Evolutionary conservation across 1,140 invertebrate genomes (phyloP).

Genomic region (Wiebesia pumilae): DNA sequence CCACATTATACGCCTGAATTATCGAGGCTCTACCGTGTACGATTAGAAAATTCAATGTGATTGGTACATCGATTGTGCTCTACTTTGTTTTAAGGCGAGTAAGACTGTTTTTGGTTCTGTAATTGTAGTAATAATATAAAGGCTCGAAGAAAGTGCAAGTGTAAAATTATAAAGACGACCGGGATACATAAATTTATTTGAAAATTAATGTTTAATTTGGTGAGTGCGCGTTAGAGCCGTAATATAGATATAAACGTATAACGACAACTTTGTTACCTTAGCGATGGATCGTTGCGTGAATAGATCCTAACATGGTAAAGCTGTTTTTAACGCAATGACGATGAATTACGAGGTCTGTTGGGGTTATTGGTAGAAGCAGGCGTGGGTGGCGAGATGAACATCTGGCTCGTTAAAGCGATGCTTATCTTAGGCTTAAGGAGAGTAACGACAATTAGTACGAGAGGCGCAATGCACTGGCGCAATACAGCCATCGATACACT

Average conservation of each 20-base stretch:
- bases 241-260: not conserved
- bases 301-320: not conserved
- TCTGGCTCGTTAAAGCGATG: conserved; percentile 21
- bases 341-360: not conserved
- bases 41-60: no score
- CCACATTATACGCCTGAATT: no score
- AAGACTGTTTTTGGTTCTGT: no score
- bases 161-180: no score
- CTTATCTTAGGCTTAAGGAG: not conserved
- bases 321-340: not conserved
- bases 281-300: not conserved
- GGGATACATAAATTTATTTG: no score
- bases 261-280: not conserved
- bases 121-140: no score
- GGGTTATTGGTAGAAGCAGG: not conserved
- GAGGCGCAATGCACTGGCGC: not conserved
- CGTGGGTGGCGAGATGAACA: conserved; percentile 14
- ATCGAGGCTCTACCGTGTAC: no score
- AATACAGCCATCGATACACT: not conserved
- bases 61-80: no score
- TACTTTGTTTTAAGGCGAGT: no score
- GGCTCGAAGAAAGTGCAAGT: no score
- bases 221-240: no score
- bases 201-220: no score
- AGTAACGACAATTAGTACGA: conserved; percentile 3